Evolutionary conservation across 1,140 invertebrate genomes (phyloP), one percentile per base, ranked within the genome.

Genomic region (Pseudobourletiella spinata): DNA sequence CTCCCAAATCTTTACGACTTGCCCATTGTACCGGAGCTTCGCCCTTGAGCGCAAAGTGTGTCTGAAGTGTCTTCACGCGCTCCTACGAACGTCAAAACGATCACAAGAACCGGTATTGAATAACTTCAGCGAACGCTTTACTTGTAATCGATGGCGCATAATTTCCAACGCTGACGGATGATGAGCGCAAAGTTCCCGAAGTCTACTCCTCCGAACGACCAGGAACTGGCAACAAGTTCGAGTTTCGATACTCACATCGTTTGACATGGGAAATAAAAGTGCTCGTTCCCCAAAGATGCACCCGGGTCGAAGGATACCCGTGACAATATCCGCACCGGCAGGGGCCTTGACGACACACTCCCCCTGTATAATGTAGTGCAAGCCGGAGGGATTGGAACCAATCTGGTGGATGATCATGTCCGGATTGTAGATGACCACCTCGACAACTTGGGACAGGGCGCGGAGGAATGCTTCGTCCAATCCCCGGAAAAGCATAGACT

Each of bases 341-440:
- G 62, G 66, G 2, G 67, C 61, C 46, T 57, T 63, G 0, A 50
- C 64, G 2, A 42, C 24, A 14, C 59, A 64, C 43, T 70, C 65
- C 43, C 68, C 68, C 51, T 70, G 68, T 4, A 70, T 48, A 50
- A 70, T 64, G 58, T 70, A 70, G 46, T 35, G 63, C 57, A 67
- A 57, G 39, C 50, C 52, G 26, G 61, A 64, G 16, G 61, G 63
- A 46, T 64, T 65, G 14, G 28, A 28, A 26, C 65, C 62, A 15
- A 55, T 22, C 28, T 42, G 29, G 43, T 57, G 65, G 22, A 70
- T 32, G 18, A 70, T 56, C 68, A 67, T 70, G 18, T 64, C 55
- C 6, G 68, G 65, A 58, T 63, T 70, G 48, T 60, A 67, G 18
- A 70, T 26, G 1, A 59, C 60, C 14, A 65, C 57, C 22, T 62